Conservation (phyloP, 2,113 vertebrate species). For the Rana temporaria region DNA sequence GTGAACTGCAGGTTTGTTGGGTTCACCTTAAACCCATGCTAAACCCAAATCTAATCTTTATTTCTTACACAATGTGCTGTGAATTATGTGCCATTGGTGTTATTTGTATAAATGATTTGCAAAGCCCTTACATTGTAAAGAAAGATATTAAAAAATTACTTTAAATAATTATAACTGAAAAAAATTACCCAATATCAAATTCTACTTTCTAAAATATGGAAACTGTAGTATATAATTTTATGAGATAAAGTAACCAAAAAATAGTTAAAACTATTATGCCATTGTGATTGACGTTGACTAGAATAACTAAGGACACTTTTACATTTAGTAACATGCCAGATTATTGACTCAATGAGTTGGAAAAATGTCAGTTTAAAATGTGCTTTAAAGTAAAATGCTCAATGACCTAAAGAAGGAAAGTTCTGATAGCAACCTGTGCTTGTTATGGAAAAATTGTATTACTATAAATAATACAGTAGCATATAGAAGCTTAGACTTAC, state of each 20-base stretch:
- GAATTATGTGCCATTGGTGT: no score
- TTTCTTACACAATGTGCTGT: no score
- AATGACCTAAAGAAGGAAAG: constrained; percentile 44
- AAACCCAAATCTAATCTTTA: no score
- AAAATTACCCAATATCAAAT: no score
- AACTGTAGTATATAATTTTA: not conserved
- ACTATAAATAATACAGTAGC: not conserved
- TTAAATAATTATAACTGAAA: no score
- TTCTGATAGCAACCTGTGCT: not conserved
- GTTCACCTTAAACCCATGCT: no score
- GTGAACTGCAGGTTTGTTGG: no score
- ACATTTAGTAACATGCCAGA: constrained; percentile 19
- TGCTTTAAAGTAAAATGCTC: constrained; percentile 29
- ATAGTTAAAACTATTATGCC: constrained; percentile 32
- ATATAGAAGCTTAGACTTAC: not conserved
- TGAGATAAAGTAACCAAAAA: not conserved
- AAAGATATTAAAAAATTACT: no score
- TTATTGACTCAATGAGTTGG: constrained; percentile 43
- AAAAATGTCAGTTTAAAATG: constrained; percentile 49
- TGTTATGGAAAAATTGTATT: not conserved
- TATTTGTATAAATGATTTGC: no score
- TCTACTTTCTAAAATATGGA: no score
- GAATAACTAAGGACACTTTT: constrained; percentile 42
- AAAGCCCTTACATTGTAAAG: no score
- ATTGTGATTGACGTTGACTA: constrained; percentile 24